These are phyloP conservation scores for Sternotherus odoratus DNA, from an alignment of 2,797 vertebrate species.

Conservation along the genomic window DNA sequence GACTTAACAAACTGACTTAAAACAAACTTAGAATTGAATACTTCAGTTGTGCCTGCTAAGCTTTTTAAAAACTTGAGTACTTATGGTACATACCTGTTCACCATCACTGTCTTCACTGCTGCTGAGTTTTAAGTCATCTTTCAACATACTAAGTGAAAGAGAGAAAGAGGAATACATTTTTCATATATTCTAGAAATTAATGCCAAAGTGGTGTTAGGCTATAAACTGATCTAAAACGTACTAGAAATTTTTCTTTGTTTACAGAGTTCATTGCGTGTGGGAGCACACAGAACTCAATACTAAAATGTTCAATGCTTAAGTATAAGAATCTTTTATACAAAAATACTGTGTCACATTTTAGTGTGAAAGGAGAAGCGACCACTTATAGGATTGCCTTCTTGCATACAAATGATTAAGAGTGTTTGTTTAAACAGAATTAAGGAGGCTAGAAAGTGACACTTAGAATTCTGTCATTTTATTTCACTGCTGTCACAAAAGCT, in stretches of 20 bases:
- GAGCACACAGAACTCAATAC: not conserved
- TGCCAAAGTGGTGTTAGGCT: slow-evolving; percentile 23
- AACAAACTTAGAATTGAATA: not conserved
- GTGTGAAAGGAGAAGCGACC: not conserved
- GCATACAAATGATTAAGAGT: not conserved
- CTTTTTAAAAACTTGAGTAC: not conserved
- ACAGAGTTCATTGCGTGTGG: not conserved
- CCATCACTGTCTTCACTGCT: slow-evolving; percentile 98
- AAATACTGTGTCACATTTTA: not conserved
- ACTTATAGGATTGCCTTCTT: not conserved
- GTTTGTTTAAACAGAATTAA: not conserved
- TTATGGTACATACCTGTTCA: slow-evolving; percentile 86
- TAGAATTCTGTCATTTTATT: not conserved
- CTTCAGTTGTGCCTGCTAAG: fast-evolving
- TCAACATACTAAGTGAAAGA: slow-evolving; percentile 86
- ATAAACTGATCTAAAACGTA: not conserved
- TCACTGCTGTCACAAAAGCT: not conserved
- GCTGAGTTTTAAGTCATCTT: slow-evolving; percentile 97
- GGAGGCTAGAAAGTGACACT: not conserved
- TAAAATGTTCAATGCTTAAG: not conserved
- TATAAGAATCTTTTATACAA: not conserved
- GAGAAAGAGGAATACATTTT: slow-evolving; percentile 71
- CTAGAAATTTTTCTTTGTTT: not conserved
- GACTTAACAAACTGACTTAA: too few relatives aligned
- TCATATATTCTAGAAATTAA: slow-evolving; percentile 11